Evolutionary conservation across 2,888 invertebrate genomes (phyloP).

Genomic region (Monopis laevigella): DNA sequence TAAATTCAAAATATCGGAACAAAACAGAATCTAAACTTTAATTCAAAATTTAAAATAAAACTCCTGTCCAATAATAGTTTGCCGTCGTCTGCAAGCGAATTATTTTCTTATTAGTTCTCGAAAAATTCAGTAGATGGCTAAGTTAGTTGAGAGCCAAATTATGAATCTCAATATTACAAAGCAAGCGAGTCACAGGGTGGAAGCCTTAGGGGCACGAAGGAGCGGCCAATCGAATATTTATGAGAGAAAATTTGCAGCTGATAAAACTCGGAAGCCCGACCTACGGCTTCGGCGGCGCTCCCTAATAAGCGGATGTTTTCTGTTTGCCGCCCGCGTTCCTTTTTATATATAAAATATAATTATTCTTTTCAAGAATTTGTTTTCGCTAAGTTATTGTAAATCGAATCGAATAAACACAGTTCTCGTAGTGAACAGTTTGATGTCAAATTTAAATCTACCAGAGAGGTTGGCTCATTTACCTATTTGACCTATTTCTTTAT

Average conservation of each 20-base stretch:
- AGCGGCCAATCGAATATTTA: slow-evolving; percentile 54
- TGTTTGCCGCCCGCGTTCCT: slow-evolving; percentile 17
- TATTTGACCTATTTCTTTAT: no score
- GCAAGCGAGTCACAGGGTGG: slow-evolving; percentile 25
- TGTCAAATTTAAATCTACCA: no score
- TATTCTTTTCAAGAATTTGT: slow-evolving; percentile 9
- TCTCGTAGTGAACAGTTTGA: no score
- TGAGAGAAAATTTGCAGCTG: slow-evolving; percentile 58
- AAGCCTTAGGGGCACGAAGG: slow-evolving; percentile 21
- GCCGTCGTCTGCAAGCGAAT: not conserved
- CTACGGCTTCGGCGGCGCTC: slow-evolving; percentile 6
- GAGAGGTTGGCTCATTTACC: no score
- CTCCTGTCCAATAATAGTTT: not conserved
- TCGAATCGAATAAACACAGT: no score
- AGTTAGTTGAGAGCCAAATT: slow-evolving; percentile 47
- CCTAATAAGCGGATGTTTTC: slow-evolving; percentile 36
- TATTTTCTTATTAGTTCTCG: slow-evolving; percentile 31
- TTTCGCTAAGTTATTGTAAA: slow-evolving; percentile 4
- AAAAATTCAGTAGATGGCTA: slow-evolving; percentile 31
- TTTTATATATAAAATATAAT: slow-evolving; percentile 12
- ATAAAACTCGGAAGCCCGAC: slow-evolving; percentile 34
- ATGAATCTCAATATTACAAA: slow-evolving; percentile 52
- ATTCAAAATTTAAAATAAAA: slow-evolving; percentile 3
- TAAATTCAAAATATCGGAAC: no score
- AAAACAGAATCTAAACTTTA: slow-evolving; percentile 4